Conservation (phyloP, 2,113 vertebrate species). For the Hippocampus guttulatus region DNA sequence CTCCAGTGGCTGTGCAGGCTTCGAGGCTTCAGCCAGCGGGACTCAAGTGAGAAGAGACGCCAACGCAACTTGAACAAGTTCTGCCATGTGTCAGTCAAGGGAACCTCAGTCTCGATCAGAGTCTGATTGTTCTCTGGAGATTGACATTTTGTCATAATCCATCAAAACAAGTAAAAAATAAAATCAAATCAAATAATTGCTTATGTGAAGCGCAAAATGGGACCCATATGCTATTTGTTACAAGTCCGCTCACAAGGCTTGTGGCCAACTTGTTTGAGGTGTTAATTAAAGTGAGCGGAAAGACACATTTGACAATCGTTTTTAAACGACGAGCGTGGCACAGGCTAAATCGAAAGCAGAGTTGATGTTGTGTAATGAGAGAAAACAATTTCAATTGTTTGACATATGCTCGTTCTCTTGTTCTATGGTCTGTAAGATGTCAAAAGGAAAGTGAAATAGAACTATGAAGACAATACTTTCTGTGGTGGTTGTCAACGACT, state of each 20-base stretch:
- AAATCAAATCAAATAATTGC: conserved; percentile 49
- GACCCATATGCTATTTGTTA: conserved; percentile 44
- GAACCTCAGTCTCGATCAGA: conserved; percentile 45
- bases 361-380: neutral
- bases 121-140: conserved; percentile 42
- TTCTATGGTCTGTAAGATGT: too few relatives aligned
- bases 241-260: neutral
- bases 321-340: conserved; percentile 5
- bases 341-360: conserved; percentile 22
- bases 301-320: conserved; percentile 27
- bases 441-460: too few relatives aligned
- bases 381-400: neutral
- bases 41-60: conserved; percentile 49
- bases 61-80: conserved; percentile 32
- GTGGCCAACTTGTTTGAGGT: conserved; percentile 18
- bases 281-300: conserved; percentile 26
- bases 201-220: conserved; percentile 41
- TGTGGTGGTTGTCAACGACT: too few relatives aligned
- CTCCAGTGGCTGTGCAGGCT: conserved; percentile 54
- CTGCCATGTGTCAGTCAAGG: conserved; percentile 54
- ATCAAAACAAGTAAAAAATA: conserved; percentile 14
- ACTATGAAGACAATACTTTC: too few relatives aligned
- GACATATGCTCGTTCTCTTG: too few relatives aligned
- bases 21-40: conserved; percentile 50
- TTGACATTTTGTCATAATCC: conserved; percentile 57